A percentile compares a stretch with the other conserved stretches of the same genome.
phyloP scores from a whole-genome alignment of 2,797 vertebrate genomes.

The Gallinago nigripennis region DNA sequence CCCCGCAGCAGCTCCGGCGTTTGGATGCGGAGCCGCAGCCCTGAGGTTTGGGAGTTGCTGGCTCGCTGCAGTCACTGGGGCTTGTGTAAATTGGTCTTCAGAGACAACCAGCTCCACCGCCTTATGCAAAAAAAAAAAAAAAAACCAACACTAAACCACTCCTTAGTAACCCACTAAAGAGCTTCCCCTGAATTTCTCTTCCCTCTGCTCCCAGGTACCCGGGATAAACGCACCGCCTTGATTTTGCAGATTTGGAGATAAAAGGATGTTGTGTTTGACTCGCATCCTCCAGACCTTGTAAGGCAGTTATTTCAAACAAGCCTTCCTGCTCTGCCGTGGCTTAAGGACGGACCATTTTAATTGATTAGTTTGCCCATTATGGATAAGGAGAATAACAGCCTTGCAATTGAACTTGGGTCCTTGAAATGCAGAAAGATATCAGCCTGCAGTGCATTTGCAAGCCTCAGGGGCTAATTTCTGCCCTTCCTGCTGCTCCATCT shows the following conservation, averaged over 20 bases:
- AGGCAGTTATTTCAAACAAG: background rate
- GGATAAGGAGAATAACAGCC: slow-evolving; percentile 14
- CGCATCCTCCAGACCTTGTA: background rate
- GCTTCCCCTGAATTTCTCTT: background rate
- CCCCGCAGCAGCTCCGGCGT: background rate
- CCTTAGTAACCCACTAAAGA: slow-evolving; percentile 61
- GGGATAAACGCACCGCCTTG: background rate
- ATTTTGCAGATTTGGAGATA: slow-evolving; percentile 13
- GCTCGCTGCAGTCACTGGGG: slow-evolving; percentile 33
- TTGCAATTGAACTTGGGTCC: slow-evolving; percentile 19
- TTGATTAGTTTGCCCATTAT: slow-evolving; percentile 25
- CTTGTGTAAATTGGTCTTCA: slow-evolving; percentile 71
- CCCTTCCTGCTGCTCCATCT: slow-evolving; percentile 49
- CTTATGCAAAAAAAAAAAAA: background rate
- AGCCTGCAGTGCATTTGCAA: slow-evolving; percentile 14
- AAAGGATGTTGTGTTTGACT: background rate
- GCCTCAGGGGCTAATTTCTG: slow-evolving; percentile 57
- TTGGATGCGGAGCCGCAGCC: slow-evolving; percentile 10
- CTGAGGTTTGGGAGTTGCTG: slow-evolving; percentile 40
- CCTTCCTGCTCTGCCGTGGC: background rate
- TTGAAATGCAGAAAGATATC: slow-evolving; percentile 5
- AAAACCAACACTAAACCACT: background rate
- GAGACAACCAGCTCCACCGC: slow-evolving; percentile 51
- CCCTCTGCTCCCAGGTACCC: background rate
- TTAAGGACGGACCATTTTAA: slow-evolving; percentile 8